Conservation (phyloP, 2,888 invertebrate species). For the Volucella zonaria region DNA sequence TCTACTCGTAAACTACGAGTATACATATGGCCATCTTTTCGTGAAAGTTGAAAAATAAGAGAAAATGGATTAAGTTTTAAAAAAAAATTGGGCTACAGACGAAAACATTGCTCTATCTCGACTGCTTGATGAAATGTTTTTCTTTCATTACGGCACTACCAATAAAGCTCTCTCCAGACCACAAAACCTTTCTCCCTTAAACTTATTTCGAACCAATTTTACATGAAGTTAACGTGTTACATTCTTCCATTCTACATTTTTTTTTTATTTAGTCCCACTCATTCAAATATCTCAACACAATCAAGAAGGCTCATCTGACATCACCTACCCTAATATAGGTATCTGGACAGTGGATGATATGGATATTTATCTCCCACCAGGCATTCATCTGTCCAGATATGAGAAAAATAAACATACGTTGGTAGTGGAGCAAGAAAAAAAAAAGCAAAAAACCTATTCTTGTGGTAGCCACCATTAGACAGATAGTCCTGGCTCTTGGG, state of each 20-base stretch:
- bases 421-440: neutral
- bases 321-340: slow-evolving; percentile 46
- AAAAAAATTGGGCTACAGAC: slow-evolving; percentile 19
- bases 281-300: slow-evolving; percentile 48
- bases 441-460: slow-evolving; percentile 29
- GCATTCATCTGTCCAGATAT: slow-evolving; percentile 67
- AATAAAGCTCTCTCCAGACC: slow-evolving; percentile 4
- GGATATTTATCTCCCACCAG: slow-evolving; percentile 71
- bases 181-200: slow-evolving; percentile 15
- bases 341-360: slow-evolving; percentile 69
- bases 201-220: slow-evolving; percentile 57
- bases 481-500: slow-evolving; percentile 28
- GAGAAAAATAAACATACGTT: slow-evolving; percentile 65
- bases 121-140: slow-evolving; percentile 48
- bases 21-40: too few species aligned
- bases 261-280: neutral
- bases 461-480: slow-evolving; percentile 59
- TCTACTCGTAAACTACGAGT: too few species aligned
- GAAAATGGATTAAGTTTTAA: neutral
- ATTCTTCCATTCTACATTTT: slow-evolving; percentile 24
- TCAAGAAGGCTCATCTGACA: slow-evolving; percentile 47
- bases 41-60: neutral
- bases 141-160: slow-evolving; percentile 52
- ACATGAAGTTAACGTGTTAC: slow-evolving; percentile 56
- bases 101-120: slow-evolving; percentile 11